A percentile compares a stretch with the other conserved stretches of the same genome.
These are phyloP conservation scores for Leptosomus discolor DNA, from an alignment of 2,113 vertebrate species.

Conservation along the genomic window DNA sequence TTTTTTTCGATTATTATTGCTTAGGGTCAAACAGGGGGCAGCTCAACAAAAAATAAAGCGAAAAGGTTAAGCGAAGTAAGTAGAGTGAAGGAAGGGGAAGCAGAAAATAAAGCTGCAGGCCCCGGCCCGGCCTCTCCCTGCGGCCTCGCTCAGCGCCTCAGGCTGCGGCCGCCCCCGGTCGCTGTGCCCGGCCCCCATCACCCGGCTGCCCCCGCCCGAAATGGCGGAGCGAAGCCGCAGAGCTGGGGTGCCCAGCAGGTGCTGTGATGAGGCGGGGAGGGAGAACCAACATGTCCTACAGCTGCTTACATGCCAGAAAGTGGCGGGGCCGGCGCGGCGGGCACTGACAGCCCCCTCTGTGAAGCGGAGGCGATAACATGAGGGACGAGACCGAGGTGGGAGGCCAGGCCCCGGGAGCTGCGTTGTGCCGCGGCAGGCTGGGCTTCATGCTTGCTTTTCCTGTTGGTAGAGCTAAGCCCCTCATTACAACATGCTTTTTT, in stretches of 20 bases:
- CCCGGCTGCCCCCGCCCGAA: too few species aligned
- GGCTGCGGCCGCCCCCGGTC: neutral
- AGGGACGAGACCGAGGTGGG: neutral
- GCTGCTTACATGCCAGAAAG: too few species aligned
- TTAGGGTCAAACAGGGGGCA: neutral
- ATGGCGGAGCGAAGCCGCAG: neutral
- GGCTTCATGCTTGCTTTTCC: too few species aligned
- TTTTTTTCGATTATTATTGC: neutral
- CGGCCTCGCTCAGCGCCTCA: neutral
- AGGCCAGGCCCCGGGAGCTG: too few species aligned
- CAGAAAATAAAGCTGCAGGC: neutral
- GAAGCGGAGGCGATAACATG: neutral
- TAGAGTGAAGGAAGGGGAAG: neutral
- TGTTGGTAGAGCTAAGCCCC: too few species aligned
- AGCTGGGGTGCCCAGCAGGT: neutral
- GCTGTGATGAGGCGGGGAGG: neutral
- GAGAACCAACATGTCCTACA: neutral
- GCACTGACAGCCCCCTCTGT: too few species aligned
- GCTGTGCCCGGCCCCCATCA: too few species aligned
- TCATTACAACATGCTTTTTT: too few species aligned
- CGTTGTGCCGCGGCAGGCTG: fast-evolving
- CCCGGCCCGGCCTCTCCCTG: too few species aligned
- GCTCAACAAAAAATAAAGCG: neutral
- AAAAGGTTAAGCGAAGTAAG: neutral
- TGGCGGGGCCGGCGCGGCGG: fast-evolving